Evolutionary conservation across 2,113 vertebrate species (phyloP).

Genomic region (Melanerpes aurifrons): DNA sequence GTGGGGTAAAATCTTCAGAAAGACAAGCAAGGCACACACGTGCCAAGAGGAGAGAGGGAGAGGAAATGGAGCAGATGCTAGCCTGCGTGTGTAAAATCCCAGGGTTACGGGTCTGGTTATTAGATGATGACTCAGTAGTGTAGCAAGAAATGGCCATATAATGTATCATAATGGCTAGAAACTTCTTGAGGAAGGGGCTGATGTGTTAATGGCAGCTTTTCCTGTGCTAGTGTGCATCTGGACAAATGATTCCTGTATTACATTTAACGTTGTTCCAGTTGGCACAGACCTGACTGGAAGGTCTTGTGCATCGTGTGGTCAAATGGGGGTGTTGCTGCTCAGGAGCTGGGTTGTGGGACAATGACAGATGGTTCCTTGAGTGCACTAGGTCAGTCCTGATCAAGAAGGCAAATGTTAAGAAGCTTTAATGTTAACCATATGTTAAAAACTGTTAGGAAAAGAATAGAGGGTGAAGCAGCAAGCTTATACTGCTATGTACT

Average conservation of each 20-base stretch:
- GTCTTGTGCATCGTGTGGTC: slow-evolving; percentile 3
- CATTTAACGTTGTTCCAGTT: neutral
- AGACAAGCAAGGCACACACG: neutral
- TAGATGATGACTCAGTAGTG: neutral
- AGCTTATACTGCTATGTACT: neutral
- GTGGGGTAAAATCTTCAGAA: neutral
- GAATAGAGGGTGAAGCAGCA: neutral
- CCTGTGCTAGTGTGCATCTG: neutral
- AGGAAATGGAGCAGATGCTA: neutral
- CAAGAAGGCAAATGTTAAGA: slow-evolving; percentile 36
- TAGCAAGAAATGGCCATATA: neutral
- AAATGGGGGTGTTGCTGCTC: neutral
- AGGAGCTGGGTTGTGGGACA: neutral
- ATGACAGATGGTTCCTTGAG: slow-evolving; percentile 8
- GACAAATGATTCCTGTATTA: neutral
- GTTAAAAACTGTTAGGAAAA: slow-evolving; percentile 15
- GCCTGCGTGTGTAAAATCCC: neutral
- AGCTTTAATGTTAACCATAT: slow-evolving; percentile 44
- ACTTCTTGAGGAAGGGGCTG: neutral
- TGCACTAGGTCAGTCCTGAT: slow-evolving; percentile 27
- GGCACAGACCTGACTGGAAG: neutral
- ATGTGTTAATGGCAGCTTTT: neutral
- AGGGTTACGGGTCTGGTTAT: neutral
- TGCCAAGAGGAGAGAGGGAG: neutral
- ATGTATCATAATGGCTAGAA: neutral